Evolutionary conservation across 2,797 vertebrate genomes (phyloP).

Genomic region (Limnodromus scolopaceus): DNA sequence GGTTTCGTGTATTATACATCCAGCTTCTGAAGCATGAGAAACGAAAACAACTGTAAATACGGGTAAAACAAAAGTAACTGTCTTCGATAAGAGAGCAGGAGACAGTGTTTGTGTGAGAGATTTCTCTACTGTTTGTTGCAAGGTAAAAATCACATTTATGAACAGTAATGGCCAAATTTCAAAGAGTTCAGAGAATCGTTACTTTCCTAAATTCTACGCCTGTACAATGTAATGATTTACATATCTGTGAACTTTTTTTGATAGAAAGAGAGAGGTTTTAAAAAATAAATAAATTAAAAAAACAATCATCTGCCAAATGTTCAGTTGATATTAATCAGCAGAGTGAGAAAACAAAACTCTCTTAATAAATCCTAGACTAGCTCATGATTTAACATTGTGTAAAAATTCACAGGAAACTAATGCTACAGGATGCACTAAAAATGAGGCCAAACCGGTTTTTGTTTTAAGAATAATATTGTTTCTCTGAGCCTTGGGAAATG

Average conservation of each 20-base stretch:
- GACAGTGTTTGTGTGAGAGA: background rate
- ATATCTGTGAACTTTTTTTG: background rate
- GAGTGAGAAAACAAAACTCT: background rate
- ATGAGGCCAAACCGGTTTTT: background rate
- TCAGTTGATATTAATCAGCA: background rate
- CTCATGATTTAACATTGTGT: background rate
- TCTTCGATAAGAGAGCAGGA: background rate
- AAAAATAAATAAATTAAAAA: background rate
- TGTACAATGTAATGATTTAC: background rate
- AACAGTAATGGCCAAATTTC: background rate
- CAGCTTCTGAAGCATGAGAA: conserved; percentile 2
- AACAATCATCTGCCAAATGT: background rate
- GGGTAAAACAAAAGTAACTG: background rate
- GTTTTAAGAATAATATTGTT: background rate
- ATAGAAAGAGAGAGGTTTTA: background rate
- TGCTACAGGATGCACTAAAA: background rate
- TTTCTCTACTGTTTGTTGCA: background rate
- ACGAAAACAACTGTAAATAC: conserved; percentile 27
- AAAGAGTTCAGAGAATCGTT: background rate
- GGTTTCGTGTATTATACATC: background rate
- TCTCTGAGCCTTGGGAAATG: background rate
- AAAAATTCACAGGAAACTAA: background rate
- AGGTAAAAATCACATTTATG: background rate
- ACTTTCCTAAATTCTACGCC: background rate
- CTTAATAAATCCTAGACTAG: background rate